A percentile compares a stretch with the other conserved stretches of the same genome.
These are phyloP conservation scores for Eilema sororculum DNA, from an alignment of 2,888 invertebrate species.

Conservation along the genomic window DNA sequence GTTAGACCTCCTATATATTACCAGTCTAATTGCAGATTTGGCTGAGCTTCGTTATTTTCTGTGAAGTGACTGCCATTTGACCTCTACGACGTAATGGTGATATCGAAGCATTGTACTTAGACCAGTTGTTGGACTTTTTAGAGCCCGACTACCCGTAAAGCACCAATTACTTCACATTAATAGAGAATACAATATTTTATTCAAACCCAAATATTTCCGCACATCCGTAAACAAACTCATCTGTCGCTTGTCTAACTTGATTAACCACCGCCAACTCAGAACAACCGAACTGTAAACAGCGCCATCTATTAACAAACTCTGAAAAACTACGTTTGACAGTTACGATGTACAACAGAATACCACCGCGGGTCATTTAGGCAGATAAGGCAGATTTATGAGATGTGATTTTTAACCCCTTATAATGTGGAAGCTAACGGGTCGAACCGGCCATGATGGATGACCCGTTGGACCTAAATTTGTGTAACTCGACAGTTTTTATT, in stretches of 20 bases:
- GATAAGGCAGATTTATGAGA: constrained; percentile 82
- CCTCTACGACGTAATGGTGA: no score
- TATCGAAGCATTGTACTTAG: no score
- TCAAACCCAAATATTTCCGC: background rate
- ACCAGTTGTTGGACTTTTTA: no score
- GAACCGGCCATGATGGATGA: constrained; percentile 54
- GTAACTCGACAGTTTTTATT: constrained; percentile 54
- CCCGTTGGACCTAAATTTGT: constrained; percentile 52
- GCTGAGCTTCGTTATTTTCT: no score
- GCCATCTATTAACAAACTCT: constrained; percentile 60
- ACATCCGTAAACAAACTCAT: constrained; percentile 25
- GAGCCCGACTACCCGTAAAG: no score
- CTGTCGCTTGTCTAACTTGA: constrained; percentile 39
- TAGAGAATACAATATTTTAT: background rate
- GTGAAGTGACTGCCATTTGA: no score
- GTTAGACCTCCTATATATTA: no score
- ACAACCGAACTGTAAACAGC: constrained; percentile 50
- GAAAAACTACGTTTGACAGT: constrained; percentile 62
- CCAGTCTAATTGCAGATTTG: no score
- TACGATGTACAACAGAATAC: constrained; percentile 60
- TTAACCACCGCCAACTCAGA: constrained; percentile 40
- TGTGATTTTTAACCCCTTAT: constrained; percentile 84
- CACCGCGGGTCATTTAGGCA: constrained; percentile 75
- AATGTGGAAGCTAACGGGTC: constrained; percentile 65
- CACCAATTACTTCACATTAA: background rate